These are phyloP conservation scores for Punctoribates punctum DNA, from an alignment of 2,888 invertebrate species.

Conservation along the genomic window DNA sequence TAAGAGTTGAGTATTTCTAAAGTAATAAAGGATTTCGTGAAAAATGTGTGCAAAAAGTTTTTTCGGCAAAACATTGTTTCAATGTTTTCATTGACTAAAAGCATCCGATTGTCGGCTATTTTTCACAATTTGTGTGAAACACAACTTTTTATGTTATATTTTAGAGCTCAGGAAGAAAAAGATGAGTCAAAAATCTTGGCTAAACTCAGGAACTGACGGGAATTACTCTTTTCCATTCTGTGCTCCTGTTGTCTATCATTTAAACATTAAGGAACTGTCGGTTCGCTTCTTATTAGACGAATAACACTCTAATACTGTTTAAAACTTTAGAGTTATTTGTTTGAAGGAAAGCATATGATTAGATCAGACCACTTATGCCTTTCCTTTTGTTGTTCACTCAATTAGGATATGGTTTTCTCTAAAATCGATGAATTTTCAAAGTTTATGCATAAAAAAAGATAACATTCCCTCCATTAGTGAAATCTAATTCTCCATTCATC, in stretches of 20 bases:
- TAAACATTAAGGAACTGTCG: background rate
- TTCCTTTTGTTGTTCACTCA: too few species aligned
- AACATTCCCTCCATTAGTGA: too few species aligned
- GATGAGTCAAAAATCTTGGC: background rate
- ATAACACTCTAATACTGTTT: too few species aligned
- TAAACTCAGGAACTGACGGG: background rate
- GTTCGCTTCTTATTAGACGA: background rate
- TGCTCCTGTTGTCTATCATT: background rate
- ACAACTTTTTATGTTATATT: background rate
- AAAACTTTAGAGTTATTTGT: too few species aligned
- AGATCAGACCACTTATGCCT: too few species aligned
- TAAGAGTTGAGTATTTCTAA: background rate
- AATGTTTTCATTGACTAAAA: background rate
- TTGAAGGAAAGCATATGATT: too few species aligned
- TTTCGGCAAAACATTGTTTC: background rate
- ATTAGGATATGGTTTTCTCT: too few species aligned
- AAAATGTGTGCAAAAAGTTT: background rate
- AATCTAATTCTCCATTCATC: too few species aligned
- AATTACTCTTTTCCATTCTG: background rate
- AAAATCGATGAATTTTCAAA: too few species aligned
- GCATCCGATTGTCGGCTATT: background rate
- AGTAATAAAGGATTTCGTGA: background rate
- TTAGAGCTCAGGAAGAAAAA: background rate
- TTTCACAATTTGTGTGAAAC: constrained; percentile 11
- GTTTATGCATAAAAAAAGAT: too few species aligned